Evolutionary conservation across 2,113 vertebrate species (phyloP), one percentile per base, ranked within the genome.

Genomic region (Aptenodytes patagonicus): DNA sequence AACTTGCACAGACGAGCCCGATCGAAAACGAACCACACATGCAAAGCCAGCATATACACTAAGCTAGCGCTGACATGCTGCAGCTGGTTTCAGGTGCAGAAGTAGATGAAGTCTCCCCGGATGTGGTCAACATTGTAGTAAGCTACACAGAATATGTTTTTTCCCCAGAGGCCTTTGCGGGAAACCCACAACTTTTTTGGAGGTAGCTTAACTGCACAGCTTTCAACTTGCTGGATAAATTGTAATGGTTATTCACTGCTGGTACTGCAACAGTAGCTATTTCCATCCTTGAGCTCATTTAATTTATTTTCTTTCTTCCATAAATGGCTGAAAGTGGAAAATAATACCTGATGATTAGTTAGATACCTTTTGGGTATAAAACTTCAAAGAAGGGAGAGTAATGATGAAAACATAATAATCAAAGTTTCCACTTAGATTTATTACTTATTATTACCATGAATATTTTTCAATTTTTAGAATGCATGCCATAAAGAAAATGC

Each of bases 161-260:
- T 97, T 90, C 70, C 83, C 95, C 95, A 95, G 87, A 95, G 91
- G 86, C 86, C 95, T 95, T 97, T 96, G 95, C 96, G 97, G 83
- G 81, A 97, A 98, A 96, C 61, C 96, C 94, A 52, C 87, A 97
- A 81, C 65, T 44, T 78, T 71, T 87, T 76, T 87, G 82, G 85
- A 96, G 61, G 78, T 57, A 83, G 68, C 44, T 75, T 90, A 85
- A 76, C 57, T 62, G 47, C 70, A 89, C 72, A 84, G 90, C 77
- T 97, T 95, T 96, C 88, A 71, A 40, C 31, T 79, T 76, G 38
- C 73, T 71, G 62, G 25, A 76, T 87, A 78, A 90, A 96, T 83
- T 79, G 90, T 24, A 55, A 60, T 94, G 77, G 55, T 87, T 87
- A 86, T 88, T 94, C 66, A 54, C 32, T 87, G 34, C 78, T 61